These are phyloP conservation scores for Aphaenogaster rudis DNA, from an alignment of 1,140 invertebrate species.

Conservation along the genomic window DNA sequence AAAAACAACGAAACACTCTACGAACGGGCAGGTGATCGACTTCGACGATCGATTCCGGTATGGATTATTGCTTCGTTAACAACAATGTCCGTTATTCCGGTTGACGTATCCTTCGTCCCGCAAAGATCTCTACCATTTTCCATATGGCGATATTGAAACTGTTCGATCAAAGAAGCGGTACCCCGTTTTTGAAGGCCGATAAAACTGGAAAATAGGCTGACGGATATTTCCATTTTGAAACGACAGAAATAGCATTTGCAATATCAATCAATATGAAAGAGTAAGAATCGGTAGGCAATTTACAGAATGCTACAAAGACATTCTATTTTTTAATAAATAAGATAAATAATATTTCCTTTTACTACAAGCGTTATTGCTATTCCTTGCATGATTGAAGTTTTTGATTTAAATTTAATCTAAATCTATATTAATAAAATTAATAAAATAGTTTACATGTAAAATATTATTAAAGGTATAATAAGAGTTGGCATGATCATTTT, in stretches of 20 bases:
- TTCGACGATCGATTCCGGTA: constrained; percentile 43
- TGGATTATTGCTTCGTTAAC: constrained; percentile 68
- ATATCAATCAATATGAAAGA: not conserved
- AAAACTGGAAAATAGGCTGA: constrained; percentile 18
- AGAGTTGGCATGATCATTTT: not conserved
- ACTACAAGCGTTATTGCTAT: not conserved
- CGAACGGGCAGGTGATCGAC: constrained; percentile 31
- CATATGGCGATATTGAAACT: constrained; percentile 21
- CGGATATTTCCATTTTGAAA: not conserved
- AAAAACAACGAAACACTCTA: constrained; percentile 53
- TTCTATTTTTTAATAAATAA: not conserved
- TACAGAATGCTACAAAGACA: not conserved
- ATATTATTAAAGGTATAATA: not conserved
- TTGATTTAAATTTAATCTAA: not conserved
- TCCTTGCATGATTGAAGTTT: not conserved
- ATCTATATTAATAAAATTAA: not conserved
- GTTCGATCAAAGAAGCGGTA: constrained; percentile 12
- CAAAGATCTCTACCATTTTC: constrained; percentile 2
- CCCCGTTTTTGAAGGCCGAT: not conserved
- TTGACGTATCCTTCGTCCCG: not conserved
- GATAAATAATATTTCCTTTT: not conserved
- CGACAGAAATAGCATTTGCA: not conserved
- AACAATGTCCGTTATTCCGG: constrained; percentile 32
- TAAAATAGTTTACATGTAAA: not conserved
- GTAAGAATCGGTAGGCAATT: not conserved